Conservation (phyloP, 2,888 invertebrate genomes). For the Machimus atricapillus region DNA sequence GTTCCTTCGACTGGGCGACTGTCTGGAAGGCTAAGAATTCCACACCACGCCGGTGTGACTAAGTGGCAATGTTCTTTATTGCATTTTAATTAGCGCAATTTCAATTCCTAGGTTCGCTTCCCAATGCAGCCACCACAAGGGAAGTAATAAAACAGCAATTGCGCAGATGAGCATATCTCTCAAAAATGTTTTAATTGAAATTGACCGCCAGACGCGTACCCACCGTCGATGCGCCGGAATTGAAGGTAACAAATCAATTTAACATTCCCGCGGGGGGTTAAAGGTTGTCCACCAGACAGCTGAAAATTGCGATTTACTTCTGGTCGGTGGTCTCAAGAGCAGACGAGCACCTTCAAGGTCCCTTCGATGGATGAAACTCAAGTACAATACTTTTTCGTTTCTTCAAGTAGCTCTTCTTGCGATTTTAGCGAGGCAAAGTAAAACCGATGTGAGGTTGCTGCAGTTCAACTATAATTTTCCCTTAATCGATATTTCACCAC, state of each 20-base stretch:
- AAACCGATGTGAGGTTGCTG: neutral
- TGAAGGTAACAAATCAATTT: slow-evolving; percentile 27
- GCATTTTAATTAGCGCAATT: slow-evolving; percentile 60
- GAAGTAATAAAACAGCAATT: slow-evolving; percentile 5
- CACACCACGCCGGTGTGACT: neutral
- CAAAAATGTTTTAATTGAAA: slow-evolving; percentile 35
- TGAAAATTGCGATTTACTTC: neutral
- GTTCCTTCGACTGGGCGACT: neutral
- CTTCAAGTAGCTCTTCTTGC: neutral
- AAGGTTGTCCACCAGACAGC: neutral
- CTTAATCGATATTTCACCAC: neutral
- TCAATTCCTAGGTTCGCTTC: slow-evolving; percentile 53
- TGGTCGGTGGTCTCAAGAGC: neutral
- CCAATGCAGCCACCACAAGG: slow-evolving; percentile 29
- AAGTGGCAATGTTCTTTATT: slow-evolving; percentile 51
- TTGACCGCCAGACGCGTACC: neutral
- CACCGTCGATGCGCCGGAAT: neutral
- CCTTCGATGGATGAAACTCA: neutral
- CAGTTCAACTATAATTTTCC: neutral
- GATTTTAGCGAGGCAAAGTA: neutral
- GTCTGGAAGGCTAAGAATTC: neutral
- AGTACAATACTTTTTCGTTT: neutral
- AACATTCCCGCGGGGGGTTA: neutral
- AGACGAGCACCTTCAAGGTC: neutral
- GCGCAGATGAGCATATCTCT: slow-evolving; percentile 2